These are phyloP conservation scores for Campaea margaritaria DNA, from an alignment of 2,888 invertebrate species.

Conservation along the genomic window DNA sequence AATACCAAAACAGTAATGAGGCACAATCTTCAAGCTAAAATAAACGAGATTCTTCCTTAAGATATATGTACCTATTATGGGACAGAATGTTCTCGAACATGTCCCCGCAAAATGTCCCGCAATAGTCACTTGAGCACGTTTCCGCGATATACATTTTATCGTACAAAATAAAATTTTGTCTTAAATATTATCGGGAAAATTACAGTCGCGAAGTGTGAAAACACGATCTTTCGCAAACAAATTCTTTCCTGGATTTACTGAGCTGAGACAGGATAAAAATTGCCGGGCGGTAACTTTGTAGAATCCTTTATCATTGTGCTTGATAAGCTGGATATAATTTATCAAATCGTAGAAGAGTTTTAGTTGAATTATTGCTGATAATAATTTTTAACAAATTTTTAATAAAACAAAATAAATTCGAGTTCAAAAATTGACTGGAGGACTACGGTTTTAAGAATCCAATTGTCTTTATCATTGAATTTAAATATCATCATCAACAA, in stretches of 20 bases:
- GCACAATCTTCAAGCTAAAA: slow-evolving; percentile 45
- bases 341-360: too few relatives aligned
- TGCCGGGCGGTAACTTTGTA: background rate
- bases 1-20: slow-evolving; percentile 61
- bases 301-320: background rate
- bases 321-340: too few relatives aligned
- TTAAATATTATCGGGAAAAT: slow-evolving; percentile 22
- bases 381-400: too few relatives aligned
- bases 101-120: slow-evolving; percentile 13
- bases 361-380: too few relatives aligned
- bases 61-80: slow-evolving; percentile 8
- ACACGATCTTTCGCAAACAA: slow-evolving; percentile 24
- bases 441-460: too few relatives aligned
- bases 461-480: too few relatives aligned
- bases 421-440: too few relatives aligned
- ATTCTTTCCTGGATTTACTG: slow-evolving; percentile 13
- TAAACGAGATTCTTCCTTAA: slow-evolving; percentile 8
- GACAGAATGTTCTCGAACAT: slow-evolving; percentile 21
- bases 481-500: too few relatives aligned
- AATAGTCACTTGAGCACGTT: slow-evolving; percentile 31
- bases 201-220: slow-evolving; percentile 7
- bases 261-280: background rate
- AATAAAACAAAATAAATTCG: too few relatives aligned
- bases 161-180: slow-evolving; percentile 19
- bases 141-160: slow-evolving; percentile 24